Percentiles rank a stretch among this genome's conserved stretches.
These are phyloP conservation scores for Crenichthys baileyi DNA, from an alignment of 2,797 vertebrate genomes.

Conservation along the genomic window DNA sequence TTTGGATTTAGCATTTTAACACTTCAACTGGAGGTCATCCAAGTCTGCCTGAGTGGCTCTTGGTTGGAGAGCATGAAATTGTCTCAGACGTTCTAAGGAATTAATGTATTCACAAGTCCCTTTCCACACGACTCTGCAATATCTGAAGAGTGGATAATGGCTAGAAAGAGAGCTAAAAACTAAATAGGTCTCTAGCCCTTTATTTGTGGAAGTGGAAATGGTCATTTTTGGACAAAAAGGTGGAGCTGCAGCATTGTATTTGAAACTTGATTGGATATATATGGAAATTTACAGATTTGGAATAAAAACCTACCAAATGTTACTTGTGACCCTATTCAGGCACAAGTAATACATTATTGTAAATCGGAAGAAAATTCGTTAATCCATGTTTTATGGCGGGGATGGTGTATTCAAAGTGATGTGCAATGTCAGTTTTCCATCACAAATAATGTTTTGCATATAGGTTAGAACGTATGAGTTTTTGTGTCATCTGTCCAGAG, in stretches of 20 bases:
- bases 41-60: not conserved
- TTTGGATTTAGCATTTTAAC: not conserved
- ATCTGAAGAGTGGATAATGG: not conserved
- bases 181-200: not conserved
- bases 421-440: too few relatives aligned
- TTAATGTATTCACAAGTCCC: not conserved
- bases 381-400: too few relatives aligned
- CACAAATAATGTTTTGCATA: too few relatives aligned
- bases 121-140: not conserved
- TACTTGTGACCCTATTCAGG: too few relatives aligned
- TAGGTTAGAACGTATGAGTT: too few relatives aligned
- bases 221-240: not conserved
- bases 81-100: not conserved
- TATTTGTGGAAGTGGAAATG: not conserved
- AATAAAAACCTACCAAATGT: too few relatives aligned
- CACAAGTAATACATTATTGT: too few relatives aligned
- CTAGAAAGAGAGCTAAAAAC: not conserved
- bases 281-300: too few relatives aligned
- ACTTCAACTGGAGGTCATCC: not conserved
- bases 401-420: too few relatives aligned
- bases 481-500: too few relatives aligned
- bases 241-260: not conserved
- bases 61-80: not conserved
- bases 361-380: too few relatives aligned
- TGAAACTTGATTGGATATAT: too few relatives aligned